Percentiles rank a stretch among this genome's conserved stretches.
phyloP scores from a whole-genome alignment of 1,140 invertebrate genomes.

The Cheumatopsyche charites region DNA sequence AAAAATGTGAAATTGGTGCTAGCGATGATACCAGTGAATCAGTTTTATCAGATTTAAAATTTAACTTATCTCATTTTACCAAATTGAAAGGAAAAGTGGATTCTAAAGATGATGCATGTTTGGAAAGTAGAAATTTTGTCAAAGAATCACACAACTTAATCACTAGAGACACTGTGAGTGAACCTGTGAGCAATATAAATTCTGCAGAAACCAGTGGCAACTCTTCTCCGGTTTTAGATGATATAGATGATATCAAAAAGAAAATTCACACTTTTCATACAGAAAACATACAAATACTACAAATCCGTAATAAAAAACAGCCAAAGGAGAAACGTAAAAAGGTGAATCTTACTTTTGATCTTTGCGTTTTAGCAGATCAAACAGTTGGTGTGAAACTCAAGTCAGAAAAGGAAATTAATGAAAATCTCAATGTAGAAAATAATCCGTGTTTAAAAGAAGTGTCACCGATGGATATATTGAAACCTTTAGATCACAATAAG shows the following conservation, averaged over 20 bases:
- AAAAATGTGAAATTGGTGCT: neutral
- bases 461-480: neutral
- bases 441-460: constrained; percentile 3
- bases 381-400: constrained; percentile 58
- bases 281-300: constrained; percentile 64
- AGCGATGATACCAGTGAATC: neutral
- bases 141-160: neutral
- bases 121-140: neutral
- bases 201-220: constrained; percentile 60
- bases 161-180: constrained; percentile 30
- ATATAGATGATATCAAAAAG: constrained; percentile 66
- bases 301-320: constrained; percentile 65
- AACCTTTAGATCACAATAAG: neutral
- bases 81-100: constrained; percentile 20
- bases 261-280: constrained; percentile 66
- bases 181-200: constrained; percentile 52
- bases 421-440: neutral
- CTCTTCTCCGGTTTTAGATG: constrained; percentile 59
- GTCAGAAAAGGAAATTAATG: constrained; percentile 49
- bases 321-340: constrained; percentile 61
- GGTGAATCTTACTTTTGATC: constrained; percentile 61
- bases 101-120: constrained; percentile 30
- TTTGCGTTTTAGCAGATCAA: constrained; percentile 61
- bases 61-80: constrained; percentile 20
- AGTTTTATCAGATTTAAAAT: constrained; percentile 24